These are phyloP conservation scores for Rotaria sp. DNA, from an alignment of 2,888 invertebrate species.

Conservation along the genomic window DNA sequence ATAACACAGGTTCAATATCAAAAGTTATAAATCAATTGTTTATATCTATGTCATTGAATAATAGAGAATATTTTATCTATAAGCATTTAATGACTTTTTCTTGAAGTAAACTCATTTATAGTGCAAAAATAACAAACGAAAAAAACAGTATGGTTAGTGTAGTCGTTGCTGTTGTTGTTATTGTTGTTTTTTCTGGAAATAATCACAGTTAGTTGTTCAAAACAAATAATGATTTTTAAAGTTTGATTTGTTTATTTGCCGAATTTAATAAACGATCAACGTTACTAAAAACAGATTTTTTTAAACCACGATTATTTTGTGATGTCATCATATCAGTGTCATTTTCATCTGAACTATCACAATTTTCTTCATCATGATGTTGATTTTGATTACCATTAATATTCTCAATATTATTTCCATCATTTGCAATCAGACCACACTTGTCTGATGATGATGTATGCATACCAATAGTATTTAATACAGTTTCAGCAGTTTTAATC, in stretches of 20 bases:
- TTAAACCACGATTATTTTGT: background rate
- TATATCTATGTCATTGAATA: too few relatives aligned
- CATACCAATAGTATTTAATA: background rate
- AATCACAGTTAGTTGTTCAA: background rate
- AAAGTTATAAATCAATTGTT: too few relatives aligned
- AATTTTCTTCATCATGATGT: background rate
- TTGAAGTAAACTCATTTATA: too few relatives aligned
- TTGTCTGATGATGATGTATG: background rate
- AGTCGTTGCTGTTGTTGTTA: background rate
- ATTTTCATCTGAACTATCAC: slow-evolving; percentile 20
- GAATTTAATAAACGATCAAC: slow-evolving; percentile 17
- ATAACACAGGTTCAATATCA: too few relatives aligned
- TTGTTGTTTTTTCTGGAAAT: background rate
- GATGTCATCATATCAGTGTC: background rate
- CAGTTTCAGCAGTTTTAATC: background rate
- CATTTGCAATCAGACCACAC: slow-evolving; percentile 6
- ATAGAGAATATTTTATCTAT: too few relatives aligned
- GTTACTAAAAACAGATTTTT: slow-evolving; percentile 10
- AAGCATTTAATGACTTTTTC: too few relatives aligned
- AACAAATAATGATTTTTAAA: background rate
- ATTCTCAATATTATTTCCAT: background rate
- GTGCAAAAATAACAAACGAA: too few relatives aligned
- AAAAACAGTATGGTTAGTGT: too few relatives aligned
- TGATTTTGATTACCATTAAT: background rate
- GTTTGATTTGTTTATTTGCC: background rate